Evolutionary conservation across 2,797 vertebrate genomes (phyloP), one percentile per base, ranked within the genome.

Genomic region (Megalops cyprinoides): DNA sequence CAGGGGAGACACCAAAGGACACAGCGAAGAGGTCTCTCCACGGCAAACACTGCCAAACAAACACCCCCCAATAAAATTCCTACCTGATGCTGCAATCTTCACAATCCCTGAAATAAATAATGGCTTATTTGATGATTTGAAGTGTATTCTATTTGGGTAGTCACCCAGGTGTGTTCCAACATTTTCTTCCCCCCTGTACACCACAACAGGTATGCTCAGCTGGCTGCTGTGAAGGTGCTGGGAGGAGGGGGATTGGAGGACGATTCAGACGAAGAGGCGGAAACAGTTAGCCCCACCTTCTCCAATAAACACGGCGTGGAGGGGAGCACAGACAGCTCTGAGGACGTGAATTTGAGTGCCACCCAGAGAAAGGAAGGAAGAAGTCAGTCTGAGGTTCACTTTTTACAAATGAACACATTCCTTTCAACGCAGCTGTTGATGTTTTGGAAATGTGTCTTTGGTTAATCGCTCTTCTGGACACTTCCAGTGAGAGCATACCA

Each of bases 11-110:
- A 74, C 91, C 95, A 74, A 92, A 87, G 82, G 95, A 94, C 51
- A 86, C 93, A 82, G 95, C 94, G 75, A 95, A 92, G 86, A 94
- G 94, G 95, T 96, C 92, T 76, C 28, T 75, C 34, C 10, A 10
- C n/a, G 23, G 37, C 34, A 20, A 53, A 0, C 7, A 48, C 28
- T 23, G n/a, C n/a, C n/a, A n/a, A n/a, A n/a, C n/a, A n/a, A n/a
- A n/a, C n/a, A n/a, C n/a, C n/a, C n/a, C n/a, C n/a, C n/a, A n/a
- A n/a, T n/a, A n/a, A n/a, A n/a, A n/a, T n/a, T n/a, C n/a, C n/a
- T n/a, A n/a, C n/a, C n/a, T n/a, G n/a, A n/a, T n/a, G n/a, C n/a
- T n/a, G n/a, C n/a, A n/a, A 34, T n/a, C 25, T 18, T 44, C 12
- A 23, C 8, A 37, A 31, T 62, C 7, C 49, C 49, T 62, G 20